phyloP scores from a whole-genome alignment of 2,888 invertebrate genomes.

The Priocnemis perturbator region DNA sequence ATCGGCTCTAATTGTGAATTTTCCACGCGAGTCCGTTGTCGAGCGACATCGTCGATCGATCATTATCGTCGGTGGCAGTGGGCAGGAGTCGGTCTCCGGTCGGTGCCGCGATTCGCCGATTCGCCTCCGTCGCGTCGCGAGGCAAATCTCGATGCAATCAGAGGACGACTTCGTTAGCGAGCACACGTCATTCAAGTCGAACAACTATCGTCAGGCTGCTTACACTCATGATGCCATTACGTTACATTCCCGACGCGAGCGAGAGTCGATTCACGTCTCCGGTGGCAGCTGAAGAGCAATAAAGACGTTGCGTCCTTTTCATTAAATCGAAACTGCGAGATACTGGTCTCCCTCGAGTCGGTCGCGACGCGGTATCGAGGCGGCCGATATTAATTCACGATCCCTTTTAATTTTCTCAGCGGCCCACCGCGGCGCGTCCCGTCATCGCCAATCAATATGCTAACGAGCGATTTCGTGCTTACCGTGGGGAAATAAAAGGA shows the following conservation, averaged over 20 bases:
- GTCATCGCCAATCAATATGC: conserved; percentile 74
- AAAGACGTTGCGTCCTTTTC: background rate
- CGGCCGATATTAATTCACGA: conserved; percentile 63
- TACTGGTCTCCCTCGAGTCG: background rate
- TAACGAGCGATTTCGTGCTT: conserved; percentile 69
- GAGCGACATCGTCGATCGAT: too few relatives aligned
- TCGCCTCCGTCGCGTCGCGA: too few relatives aligned
- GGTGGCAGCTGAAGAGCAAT: background rate
- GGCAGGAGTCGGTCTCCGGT: too few relatives aligned
- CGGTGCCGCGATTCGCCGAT: too few relatives aligned
- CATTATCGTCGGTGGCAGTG: too few relatives aligned
- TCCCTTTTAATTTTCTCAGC: conserved; percentile 62
- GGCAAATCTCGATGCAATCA: background rate
- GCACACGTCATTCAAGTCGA: too few relatives aligned
- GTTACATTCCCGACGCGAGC: too few relatives aligned
- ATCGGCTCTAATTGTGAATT: background rate
- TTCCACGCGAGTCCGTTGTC: too few relatives aligned
- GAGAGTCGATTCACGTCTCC: too few relatives aligned
- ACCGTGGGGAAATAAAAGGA: conserved; percentile 15
- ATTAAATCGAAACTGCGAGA: background rate
- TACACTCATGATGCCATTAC: too few relatives aligned
- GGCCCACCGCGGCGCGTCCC: conserved; percentile 61
- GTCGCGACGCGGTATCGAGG: conserved; percentile 18
- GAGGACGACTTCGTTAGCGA: too few relatives aligned
- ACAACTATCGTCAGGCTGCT: too few relatives aligned